Base-by-base conservation (phyloP, 1,140 invertebrate species). In the Drosophila takahashii region DNA sequence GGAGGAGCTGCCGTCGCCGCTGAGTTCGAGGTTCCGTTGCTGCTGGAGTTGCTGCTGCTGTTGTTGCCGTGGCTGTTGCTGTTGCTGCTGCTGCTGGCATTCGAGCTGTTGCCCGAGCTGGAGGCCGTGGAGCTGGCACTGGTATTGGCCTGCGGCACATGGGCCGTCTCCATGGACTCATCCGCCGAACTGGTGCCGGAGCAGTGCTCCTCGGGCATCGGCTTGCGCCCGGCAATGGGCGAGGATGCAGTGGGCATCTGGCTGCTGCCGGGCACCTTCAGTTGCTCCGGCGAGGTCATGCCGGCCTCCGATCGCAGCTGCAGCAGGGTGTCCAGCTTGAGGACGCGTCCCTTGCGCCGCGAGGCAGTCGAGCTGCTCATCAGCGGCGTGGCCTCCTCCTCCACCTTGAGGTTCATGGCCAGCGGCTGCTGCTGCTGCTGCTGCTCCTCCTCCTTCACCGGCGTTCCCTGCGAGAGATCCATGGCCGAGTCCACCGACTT, bases 71-170 rank as follows among this genome's bases (percentile, higher is more conserved):
- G 92, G 22, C 69, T 11, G 73, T 37, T 37, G 34, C 56, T 4
- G 56, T 92, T 92, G 22, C 67, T 91, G 69, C 92, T 93, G 32
- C 90, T 93, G 74, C 94, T 94, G 9, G 93, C 95, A 65, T 91
- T 91, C 22, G 90, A 91, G 53, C 90, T 91, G 26, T 91, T 91
- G 18, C 90, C 90, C 4, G 90, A 91, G 36, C 86, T 90, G 61
- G 86, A 90, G 18, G 90, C 86, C 3, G 90, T 91, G 1, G 90
- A 91, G 37, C 80, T 91, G 52, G 90, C 75, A 32, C 75, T 86
- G 18, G 69, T 90, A 34, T 91, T 91, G 9, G 64, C 84, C 48
- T 79, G 83, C 11, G 79, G 79, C 58, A 80, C 78, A 48, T 59
- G 69, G 34, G 65, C 69, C 7, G 76, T 60, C 42, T 91, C 89